phyloP scores from a whole-genome alignment of 1,140 invertebrate species.

The Drosophila leontia region DNA sequence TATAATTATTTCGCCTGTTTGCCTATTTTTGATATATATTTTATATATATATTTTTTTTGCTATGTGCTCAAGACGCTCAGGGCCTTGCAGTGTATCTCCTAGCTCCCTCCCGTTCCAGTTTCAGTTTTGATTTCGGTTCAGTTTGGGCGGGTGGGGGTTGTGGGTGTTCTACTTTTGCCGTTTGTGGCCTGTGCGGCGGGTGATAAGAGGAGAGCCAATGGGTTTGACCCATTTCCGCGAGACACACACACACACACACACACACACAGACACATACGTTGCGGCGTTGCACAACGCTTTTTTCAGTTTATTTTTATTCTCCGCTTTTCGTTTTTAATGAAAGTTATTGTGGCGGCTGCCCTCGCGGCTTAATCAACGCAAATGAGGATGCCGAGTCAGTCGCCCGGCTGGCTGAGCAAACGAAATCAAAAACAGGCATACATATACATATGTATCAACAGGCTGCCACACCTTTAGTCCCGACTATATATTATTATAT shows the following conservation, averaged over 20 bases:
- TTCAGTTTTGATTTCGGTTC: slow-evolving; percentile 53
- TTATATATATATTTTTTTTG: neutral
- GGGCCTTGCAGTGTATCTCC: too few species aligned
- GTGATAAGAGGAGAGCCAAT: slow-evolving; percentile 36
- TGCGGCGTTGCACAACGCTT: slow-evolving; percentile 37
- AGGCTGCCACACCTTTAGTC: slow-evolving; percentile 41
- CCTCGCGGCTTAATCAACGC: slow-evolving; percentile 66
- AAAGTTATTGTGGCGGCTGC: slow-evolving; percentile 62
- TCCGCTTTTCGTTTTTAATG: slow-evolving; percentile 52
- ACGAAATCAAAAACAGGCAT: slow-evolving; percentile 13
- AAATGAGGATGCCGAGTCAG: slow-evolving; percentile 60
- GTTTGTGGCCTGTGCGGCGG: slow-evolving; percentile 25
- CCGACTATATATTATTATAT: slow-evolving; percentile 3
- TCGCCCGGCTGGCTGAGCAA: slow-evolving; percentile 6
- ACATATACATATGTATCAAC: slow-evolving; percentile 42
- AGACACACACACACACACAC: slow-evolving; percentile 5
- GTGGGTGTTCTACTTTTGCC: slow-evolving; percentile 25
- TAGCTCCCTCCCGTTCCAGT: slow-evolving; percentile 16
- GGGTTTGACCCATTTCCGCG: slow-evolving; percentile 66
- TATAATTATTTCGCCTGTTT: slow-evolving; percentile 11
- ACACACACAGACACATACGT: slow-evolving; percentile 16
- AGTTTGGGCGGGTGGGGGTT: slow-evolving; percentile 2
- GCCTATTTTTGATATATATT: slow-evolving; percentile 60
- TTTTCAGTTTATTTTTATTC: slow-evolving; percentile 46
- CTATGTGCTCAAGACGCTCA: slow-evolving; percentile 21